phyloP scores from a whole-genome alignment of 2,113 vertebrate species.

The Plecotus auritus region DNA sequence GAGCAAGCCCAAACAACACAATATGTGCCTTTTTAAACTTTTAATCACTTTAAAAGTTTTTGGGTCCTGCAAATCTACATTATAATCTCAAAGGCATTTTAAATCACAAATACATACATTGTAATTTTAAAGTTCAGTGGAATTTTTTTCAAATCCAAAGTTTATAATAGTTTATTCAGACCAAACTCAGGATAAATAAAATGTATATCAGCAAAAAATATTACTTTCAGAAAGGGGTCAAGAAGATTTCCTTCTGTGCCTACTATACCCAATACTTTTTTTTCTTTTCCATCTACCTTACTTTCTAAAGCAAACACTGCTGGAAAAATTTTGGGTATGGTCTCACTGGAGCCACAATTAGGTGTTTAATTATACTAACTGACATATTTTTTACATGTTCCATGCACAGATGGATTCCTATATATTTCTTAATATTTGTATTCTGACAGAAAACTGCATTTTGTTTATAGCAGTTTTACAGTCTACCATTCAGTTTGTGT shows the following conservation, averaged over 20 bases:
- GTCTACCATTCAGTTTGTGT: slow-evolving; percentile 76
- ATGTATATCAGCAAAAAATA: slow-evolving; percentile 61
- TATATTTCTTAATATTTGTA: slow-evolving; percentile 71
- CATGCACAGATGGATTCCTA: slow-evolving; percentile 78
- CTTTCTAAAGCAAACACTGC: slow-evolving; percentile 57
- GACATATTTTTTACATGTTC: slow-evolving; percentile 64
- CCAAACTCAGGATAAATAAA: slow-evolving; percentile 74
- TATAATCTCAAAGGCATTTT: slow-evolving; percentile 63
- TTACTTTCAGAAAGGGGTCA: slow-evolving; percentile 64
- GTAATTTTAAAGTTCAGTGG: slow-evolving; percentile 54
- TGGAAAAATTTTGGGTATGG: slow-evolving; percentile 69
- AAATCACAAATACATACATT: slow-evolving; percentile 62
- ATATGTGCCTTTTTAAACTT: slow-evolving; percentile 62
- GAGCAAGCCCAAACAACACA: slow-evolving; percentile 77
- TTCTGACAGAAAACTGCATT: slow-evolving; percentile 74
- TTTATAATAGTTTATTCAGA: slow-evolving; percentile 61
- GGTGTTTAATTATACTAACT: slow-evolving; percentile 72
- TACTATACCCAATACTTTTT: slow-evolving; percentile 6
- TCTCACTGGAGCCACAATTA: slow-evolving; percentile 64
- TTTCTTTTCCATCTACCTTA: slow-evolving; percentile 12
- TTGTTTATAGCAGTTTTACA: slow-evolving; percentile 76
- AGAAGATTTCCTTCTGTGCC: slow-evolving; percentile 16
- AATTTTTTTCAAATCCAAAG: slow-evolving; percentile 68
- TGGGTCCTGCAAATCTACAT: slow-evolving; percentile 58
- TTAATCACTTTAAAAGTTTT: slow-evolving; percentile 70